phyloP scores from a whole-genome alignment of 2,113 vertebrate genomes.

The Lota lota region DNA sequence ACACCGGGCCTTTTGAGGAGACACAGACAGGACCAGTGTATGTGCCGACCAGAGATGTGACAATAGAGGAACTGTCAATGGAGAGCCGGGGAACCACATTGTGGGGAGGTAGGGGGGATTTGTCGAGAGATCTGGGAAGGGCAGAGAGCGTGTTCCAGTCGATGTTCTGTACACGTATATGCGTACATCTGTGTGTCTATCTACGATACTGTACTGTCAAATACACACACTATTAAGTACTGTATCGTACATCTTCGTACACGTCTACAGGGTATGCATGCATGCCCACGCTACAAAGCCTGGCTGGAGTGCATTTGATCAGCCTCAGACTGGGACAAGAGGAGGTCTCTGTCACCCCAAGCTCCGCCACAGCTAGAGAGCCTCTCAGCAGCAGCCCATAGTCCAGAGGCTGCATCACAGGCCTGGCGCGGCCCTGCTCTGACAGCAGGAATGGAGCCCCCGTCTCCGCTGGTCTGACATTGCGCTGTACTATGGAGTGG shows the following conservation, averaged over 20 bases:
- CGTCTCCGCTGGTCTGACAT: slow-evolving; percentile 36
- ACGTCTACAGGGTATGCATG: not conserved
- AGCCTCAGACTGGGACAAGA: slow-evolving; percentile 3
- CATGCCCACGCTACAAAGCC: not conserved
- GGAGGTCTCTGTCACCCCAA: slow-evolving; percentile 14
- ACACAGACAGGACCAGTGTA: slow-evolving; percentile 48
- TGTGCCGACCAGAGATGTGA: slow-evolving; percentile 31
- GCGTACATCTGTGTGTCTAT: too few relatives aligned
- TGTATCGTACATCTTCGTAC: not conserved
- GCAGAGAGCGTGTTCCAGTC: slow-evolving; percentile 8
- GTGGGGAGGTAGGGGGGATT: slow-evolving; percentile 34
- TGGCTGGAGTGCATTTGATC: slow-evolving; percentile 10
- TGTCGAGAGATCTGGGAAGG: slow-evolving; percentile 18
- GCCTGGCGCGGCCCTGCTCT: slow-evolving; percentile 25
- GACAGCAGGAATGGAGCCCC: slow-evolving; percentile 27
- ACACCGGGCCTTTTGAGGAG: slow-evolving; percentile 41
- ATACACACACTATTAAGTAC: not conserved
- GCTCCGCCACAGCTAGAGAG: slow-evolving; percentile 25
- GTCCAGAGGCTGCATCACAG: slow-evolving; percentile 15
- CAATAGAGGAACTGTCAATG: slow-evolving; percentile 53
- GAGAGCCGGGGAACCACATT: slow-evolving; percentile 37
- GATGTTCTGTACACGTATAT: not conserved
- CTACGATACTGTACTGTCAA: too few relatives aligned
- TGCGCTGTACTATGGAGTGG: slow-evolving; percentile 24
- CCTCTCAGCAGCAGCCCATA: slow-evolving; percentile 12